Percentiles rank a stretch among this genome's conserved stretches.
phyloP scores from a whole-genome alignment of 37 sponge, comb jelly and placozoan species.

The Ianthella basta region DNA sequence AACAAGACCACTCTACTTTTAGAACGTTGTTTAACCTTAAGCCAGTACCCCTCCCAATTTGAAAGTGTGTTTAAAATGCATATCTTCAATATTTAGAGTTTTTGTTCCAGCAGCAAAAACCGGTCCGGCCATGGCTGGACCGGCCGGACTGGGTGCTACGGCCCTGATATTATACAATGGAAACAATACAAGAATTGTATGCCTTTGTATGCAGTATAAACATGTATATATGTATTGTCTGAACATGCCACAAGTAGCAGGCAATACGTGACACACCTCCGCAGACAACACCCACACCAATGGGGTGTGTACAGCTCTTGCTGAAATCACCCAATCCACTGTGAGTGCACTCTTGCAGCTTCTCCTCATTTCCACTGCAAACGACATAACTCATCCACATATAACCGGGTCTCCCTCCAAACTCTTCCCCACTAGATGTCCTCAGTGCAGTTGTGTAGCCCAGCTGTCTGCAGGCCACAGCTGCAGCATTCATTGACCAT shows the following conservation, averaged over 20 bases:
- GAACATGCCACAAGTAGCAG: not conserved
- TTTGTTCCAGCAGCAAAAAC: no score
- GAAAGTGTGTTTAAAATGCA: no score
- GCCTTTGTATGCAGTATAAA: no score
- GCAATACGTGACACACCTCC: conserved; percentile 14
- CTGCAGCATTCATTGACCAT: conserved; percentile 12
- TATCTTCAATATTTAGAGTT: no score
- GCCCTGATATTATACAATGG: no score
- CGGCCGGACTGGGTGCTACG: no score
- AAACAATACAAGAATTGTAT: no score
- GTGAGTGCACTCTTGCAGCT: not conserved
- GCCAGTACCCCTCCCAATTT: no score
- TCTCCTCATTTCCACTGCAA: conserved; percentile 4
- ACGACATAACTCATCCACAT: conserved; percentile 28
- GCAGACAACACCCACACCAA: conserved; percentile 26
- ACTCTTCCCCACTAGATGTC: conserved; percentile 16
- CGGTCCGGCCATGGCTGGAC: no score
- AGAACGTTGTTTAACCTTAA: no score
- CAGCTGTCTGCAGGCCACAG: conserved; percentile 24
- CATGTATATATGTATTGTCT: not conserved
- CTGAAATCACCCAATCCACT: not conserved
- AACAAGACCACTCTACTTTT: no score
- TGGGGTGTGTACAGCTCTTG: not conserved
- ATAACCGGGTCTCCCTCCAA: not conserved
- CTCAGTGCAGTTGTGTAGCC: not conserved